Percentiles rank a stretch among this genome's conserved stretches.
Conservation (phyloP, 2,113 vertebrate genomes). For the Amblyornis subalaris region DNA sequence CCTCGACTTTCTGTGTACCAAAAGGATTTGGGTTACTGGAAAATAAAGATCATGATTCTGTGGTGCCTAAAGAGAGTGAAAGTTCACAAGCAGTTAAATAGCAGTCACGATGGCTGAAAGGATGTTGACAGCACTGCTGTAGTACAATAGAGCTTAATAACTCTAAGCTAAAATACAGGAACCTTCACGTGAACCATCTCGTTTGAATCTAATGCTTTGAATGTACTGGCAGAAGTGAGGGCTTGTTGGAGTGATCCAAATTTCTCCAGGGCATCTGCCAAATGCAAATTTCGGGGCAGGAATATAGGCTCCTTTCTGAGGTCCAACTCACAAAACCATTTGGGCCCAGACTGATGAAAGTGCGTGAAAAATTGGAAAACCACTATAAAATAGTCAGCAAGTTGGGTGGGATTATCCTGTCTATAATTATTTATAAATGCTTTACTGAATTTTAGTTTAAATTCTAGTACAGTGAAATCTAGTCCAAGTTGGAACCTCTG, state of each 20-base stretch:
- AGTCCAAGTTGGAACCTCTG: neutral
- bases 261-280: neutral
- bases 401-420: neutral
- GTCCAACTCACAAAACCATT: neutral
- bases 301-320: neutral
- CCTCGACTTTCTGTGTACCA: neutral
- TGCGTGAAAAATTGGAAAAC: neutral
- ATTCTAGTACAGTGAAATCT: neutral
- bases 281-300: neutral
- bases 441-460: neutral
- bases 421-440: neutral
- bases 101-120: rapidly evolving
- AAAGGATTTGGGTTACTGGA: neutral
- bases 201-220: neutral
- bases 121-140: neutral
- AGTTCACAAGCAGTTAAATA: neutral
- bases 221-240: neutral
- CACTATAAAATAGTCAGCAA: neutral
- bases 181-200: rapidly evolving
- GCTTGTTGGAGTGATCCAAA: neutral
- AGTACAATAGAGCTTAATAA: neutral
- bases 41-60: neutral
- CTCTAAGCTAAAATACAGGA: neutral
- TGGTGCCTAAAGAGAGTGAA: neutral
- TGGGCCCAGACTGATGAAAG: neutral